Base-by-base conservation (phyloP, 2,888 invertebrate genomes). In the Nomada flava region DNA sequence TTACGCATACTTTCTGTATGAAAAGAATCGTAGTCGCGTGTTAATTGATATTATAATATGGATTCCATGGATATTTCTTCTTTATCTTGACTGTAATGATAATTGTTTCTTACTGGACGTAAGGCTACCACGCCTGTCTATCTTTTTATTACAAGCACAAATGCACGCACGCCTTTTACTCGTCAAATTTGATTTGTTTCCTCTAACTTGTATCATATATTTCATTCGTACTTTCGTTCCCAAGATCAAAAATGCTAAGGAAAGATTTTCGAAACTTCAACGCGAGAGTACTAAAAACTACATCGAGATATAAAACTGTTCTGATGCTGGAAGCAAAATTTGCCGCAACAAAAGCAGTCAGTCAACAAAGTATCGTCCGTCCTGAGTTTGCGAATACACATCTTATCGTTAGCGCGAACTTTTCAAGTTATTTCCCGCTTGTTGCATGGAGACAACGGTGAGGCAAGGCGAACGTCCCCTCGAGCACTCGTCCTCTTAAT, bases 351-450 rank as follows among this genome's bases (percentile, higher is more conserved):
- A 44, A 62, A 62, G 15, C 26, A 23, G 10, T n/a, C 36, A 5
- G 26, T 20, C 68, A 20, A 63, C 36, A 11, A 71, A 71, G 23
- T 18, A 18, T 13, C 20, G 64, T 59, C 59, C 60, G 52, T 65
- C 53, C 20, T 76, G 26, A 50, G 63, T 78, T 76, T 69, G 63
- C 63, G 68, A 53, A 64, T 68, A 62, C 60, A 68, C 62, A 76
- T 76, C 78, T 78, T 78, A 76, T 63, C 62, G 78, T 76, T 69
- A 47, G 63, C 76, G 44, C 11, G 13, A 36, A 64, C 64, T 77
- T 79, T 36, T 64, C 15, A 70, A 79, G 69, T 79, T 77, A 69
- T 79, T 79, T 53, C 47, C 50, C 42, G 69, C 76, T 79, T 76
- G 78, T 79, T 79, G 77, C 70, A 47, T 26, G 52, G 64, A 47